Percentiles rank a stretch among this genome's conserved stretches.
phyloP scores from a whole-genome alignment of 2,888 invertebrate species.

The Mythimna lalbum region DNA sequence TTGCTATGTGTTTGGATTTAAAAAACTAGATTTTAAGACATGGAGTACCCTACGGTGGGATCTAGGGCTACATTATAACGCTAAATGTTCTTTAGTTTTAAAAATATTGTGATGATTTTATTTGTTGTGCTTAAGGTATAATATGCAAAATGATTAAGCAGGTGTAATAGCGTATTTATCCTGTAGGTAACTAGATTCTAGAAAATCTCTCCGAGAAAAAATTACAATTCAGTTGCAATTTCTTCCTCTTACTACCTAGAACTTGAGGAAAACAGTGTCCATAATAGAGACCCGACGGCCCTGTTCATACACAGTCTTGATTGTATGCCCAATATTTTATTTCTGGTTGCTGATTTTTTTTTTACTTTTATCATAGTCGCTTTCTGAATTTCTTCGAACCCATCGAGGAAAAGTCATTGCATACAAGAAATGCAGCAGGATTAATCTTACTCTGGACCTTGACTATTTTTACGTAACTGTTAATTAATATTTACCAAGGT shows the following conservation, averaged over 20 bases:
- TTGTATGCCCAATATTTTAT: conserved; percentile 4
- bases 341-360: neutral
- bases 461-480: neutral
- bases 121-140: neutral
- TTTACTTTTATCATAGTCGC: neutral
- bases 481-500: neutral
- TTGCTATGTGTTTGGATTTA: neutral
- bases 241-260: neutral
- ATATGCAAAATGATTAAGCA: too few species aligned
- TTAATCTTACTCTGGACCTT: neutral
- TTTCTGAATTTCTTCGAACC: conserved; percentile 12
- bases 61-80: too few species aligned
- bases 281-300: neutral
- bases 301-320: neutral
- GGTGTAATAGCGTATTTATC: too few species aligned
- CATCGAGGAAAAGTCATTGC: conserved; percentile 16
- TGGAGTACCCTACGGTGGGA: too few species aligned
- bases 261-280: conserved; percentile 13
- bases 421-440: conserved; percentile 1
- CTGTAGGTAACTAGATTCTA: too few species aligned
- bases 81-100: too few species aligned
- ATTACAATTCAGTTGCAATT: neutral
- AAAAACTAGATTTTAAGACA: neutral
- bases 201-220: neutral
- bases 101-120: too few species aligned